Base-by-base conservation (phyloP, 1,140 invertebrate genomes). In the Gyrodactylus bullatarudis region DNA sequence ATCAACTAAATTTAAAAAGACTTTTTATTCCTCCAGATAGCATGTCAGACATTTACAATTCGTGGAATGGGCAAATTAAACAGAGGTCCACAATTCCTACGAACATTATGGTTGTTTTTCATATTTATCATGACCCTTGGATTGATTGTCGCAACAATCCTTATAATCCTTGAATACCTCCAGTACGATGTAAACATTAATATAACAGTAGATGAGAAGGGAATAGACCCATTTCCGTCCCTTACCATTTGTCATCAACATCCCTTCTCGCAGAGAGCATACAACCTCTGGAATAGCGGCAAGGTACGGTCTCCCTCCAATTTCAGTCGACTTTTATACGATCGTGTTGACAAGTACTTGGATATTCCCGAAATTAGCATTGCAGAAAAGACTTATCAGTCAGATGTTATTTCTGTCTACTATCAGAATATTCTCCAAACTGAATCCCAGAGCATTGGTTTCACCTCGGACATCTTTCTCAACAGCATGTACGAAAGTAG, bases 191-290 rank as follows among this genome's bases (percentile, higher is more conserved):
- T 68, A 19, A 69, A 68, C 21, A 26, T 73, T 25, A 8, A 73
- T 22, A 73, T 26, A 23, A 68, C 20, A 23, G 27, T 73, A 1
- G 23, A 24, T 24, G 1, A 24, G 23, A 23, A 73, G 1, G 19
- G 16, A n/a, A 69, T 22, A 22, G 21, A n/a, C 26, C 23, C 72
- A 1, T 73, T 73, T 69, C 72, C 72, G 1, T n/a, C 72, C n/a
- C 23, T 73, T 1, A 73, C 72, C 8, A 68, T 73, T 20, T 73
- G 72, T 23, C 34, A 69, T 23, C 72, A 73, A 20, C 68, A 73
- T 73, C 72, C 72, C 21, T 73, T 73, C 25, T 73, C 72, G 1
- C 20, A 25, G 1, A 26, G n/a, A 68, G 72, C 72, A 1, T 26
- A 27, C 21, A 16, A 69, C n/a, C 21, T 71, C 21, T 73, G 72